Conservation (phyloP, 2,113 vertebrate genomes). For the Oreotrochilus melanogaster region DNA sequence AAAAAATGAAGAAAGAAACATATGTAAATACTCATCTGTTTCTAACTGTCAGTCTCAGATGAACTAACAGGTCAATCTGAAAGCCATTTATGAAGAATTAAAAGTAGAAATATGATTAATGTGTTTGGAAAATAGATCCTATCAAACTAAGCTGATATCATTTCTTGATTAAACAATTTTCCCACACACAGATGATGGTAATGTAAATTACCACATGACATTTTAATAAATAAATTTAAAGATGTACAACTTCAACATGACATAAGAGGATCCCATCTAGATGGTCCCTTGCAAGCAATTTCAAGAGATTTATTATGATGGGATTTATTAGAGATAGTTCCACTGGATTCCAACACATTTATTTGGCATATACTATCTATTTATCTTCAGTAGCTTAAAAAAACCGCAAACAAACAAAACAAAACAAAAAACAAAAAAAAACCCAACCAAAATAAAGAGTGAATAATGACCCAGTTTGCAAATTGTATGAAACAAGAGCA, state of each 20-base stretch:
- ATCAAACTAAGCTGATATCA: rapidly evolving
- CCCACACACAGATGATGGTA: not conserved
- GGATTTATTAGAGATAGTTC: not conserved
- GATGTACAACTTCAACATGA: not conserved
- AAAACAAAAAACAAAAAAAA: too few relatives aligned
- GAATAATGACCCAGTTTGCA: not conserved
- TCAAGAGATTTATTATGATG: not conserved
- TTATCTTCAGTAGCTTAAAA: not conserved
- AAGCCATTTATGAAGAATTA: not conserved
- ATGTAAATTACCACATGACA: not conserved
- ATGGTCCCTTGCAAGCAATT: not conserved
- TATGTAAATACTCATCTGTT: not conserved
- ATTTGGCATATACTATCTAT: not conserved
- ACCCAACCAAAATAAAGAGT: too few relatives aligned
- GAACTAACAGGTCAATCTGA: not conserved
- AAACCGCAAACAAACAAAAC: too few relatives aligned
- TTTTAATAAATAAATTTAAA: not conserved
- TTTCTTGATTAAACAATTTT: not conserved
- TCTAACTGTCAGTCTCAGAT: not conserved
- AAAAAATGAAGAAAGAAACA: not conserved
- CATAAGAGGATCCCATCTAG: not conserved
- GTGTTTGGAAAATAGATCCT: not conserved
- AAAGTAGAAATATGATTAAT: not conserved
- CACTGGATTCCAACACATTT: not conserved
- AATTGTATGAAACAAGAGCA: not conserved